Conservation (phyloP, 2,113 vertebrate genomes). For the Phylloscopus trochiloides region DNA sequence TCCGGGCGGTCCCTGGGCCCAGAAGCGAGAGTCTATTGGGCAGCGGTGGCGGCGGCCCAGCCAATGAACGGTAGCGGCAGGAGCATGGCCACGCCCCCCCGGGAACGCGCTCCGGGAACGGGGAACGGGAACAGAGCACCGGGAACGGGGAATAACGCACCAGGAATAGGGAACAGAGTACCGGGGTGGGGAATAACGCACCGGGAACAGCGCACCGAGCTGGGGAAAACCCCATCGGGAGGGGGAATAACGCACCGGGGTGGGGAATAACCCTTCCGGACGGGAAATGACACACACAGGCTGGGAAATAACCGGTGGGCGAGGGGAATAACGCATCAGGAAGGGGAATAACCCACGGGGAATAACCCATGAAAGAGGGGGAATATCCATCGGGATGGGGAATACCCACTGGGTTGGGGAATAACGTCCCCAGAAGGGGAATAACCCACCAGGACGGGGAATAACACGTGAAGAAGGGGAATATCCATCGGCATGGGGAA, state of each 20-base stretch:
- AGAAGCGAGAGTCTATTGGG: rapidly evolving
- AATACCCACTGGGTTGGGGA: rapidly evolving
- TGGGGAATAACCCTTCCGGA: not conserved
- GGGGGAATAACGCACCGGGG: not conserved
- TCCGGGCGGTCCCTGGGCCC: rapidly evolving
- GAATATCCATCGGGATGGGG: not conserved
- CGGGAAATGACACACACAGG: not conserved
- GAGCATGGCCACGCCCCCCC: not conserved
- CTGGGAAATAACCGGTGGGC: not conserved
- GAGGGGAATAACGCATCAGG: not conserved
- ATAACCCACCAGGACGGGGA: rapidly evolving
- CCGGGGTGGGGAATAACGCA: not conserved
- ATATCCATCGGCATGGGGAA: not conserved
- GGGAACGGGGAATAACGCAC: not conserved
- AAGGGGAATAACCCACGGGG: not conserved
- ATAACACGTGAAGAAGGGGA: rapidly evolving
- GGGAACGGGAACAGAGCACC: too few relatives aligned
- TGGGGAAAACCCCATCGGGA: not conserved
- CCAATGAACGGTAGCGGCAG: not conserved
- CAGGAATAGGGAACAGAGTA: not conserved
- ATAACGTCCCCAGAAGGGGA: rapidly evolving
- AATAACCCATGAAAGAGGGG: not conserved
- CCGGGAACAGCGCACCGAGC: not conserved
- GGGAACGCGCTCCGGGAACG: too few relatives aligned
- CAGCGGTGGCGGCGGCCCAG: not conserved